A percentile compares a stretch with the other conserved stretches of the same genome.
Conservation (phyloP, 2,888 invertebrate genomes). For the Phortica okadai region DNA sequence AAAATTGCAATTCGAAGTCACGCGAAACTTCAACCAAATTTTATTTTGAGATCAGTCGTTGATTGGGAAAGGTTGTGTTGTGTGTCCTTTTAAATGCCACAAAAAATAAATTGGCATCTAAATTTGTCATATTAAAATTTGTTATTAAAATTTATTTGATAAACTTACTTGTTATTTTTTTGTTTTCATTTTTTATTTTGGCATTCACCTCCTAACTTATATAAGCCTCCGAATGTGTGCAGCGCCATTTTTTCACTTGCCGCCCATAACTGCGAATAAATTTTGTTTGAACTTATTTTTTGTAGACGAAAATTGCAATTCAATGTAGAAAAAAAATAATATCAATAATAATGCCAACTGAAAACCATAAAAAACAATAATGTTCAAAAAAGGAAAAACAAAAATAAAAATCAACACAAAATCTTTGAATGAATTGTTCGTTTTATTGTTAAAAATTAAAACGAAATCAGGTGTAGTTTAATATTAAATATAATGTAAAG, state of each 20-base stretch:
- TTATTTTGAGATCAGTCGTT: too few relatives aligned
- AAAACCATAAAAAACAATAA: slow-evolving; percentile 18
- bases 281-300: slow-evolving; percentile 20
- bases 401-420: slow-evolving; percentile 28
- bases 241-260: slow-evolving; percentile 51
- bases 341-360: slow-evolving; percentile 6
- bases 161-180: not conserved
- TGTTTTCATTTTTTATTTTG: slow-evolving; percentile 1
- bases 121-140: too few relatives aligned
- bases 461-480: not conserved
- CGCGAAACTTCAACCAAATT: too few relatives aligned
- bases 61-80: too few relatives aligned
- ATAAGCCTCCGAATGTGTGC: not conserved
- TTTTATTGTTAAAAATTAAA: too few relatives aligned
- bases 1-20: too few relatives aligned
- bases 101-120: too few relatives aligned
- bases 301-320: not conserved
- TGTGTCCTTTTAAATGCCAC: too few relatives aligned
- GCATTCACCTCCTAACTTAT: not conserved
- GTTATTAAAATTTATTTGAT: too few relatives aligned
- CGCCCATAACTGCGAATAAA: slow-evolving; percentile 64
- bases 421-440: not conserved
- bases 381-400: slow-evolving; percentile 7
- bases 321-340: not conserved
- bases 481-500: not conserved